Evolutionary conservation across 1,140 invertebrate genomes (phyloP).

Genomic region (Phortica variegata): DNA sequence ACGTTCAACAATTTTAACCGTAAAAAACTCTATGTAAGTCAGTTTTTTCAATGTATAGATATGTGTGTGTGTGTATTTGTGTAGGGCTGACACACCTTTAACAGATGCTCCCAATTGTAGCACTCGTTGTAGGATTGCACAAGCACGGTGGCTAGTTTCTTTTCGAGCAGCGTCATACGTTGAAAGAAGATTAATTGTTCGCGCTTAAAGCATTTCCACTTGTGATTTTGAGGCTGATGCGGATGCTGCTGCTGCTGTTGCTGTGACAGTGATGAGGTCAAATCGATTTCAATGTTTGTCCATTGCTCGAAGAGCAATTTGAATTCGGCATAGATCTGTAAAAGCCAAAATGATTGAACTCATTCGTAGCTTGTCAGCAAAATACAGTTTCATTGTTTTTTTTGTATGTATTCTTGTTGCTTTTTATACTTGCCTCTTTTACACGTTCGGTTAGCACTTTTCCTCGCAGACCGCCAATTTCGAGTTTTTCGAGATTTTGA

Average conservation of each 20-base stretch:
- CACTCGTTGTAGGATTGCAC: slow-evolving; percentile 73
- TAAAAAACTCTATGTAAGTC: too few species aligned
- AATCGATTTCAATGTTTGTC: slow-evolving; percentile 61
- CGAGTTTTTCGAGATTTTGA: slow-evolving; percentile 78
- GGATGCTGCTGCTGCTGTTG: slow-evolving; percentile 13
- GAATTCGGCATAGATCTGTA: slow-evolving; percentile 62
- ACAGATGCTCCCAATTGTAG: slow-evolving; percentile 64
- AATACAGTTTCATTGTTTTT: not conserved
- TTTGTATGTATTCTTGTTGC: too few species aligned
- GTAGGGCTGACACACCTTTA: slow-evolving; percentile 61
- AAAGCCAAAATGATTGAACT: not conserved
- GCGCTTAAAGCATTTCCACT: slow-evolving; percentile 62
- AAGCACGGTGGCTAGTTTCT: slow-evolving; percentile 71
- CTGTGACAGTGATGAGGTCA: slow-evolving; percentile 41
- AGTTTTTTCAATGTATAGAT: not conserved
- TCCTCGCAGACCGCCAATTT: slow-evolving; percentile 74
- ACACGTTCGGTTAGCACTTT: slow-evolving; percentile 61
- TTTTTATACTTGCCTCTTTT: slow-evolving; percentile 60
- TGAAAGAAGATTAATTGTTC: slow-evolving; percentile 63
- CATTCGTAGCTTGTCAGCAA: not conserved
- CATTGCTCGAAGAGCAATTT: slow-evolving; percentile 68
- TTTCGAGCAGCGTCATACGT: slow-evolving; percentile 66
- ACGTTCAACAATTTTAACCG: too few species aligned
- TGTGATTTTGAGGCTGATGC: slow-evolving; percentile 12
- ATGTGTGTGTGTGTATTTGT: too few species aligned